Percentiles rank a stretch among this genome's conserved stretches.
Conservation (phyloP, 2,797 vertebrate species). For the Fratercula arctica region DNA sequence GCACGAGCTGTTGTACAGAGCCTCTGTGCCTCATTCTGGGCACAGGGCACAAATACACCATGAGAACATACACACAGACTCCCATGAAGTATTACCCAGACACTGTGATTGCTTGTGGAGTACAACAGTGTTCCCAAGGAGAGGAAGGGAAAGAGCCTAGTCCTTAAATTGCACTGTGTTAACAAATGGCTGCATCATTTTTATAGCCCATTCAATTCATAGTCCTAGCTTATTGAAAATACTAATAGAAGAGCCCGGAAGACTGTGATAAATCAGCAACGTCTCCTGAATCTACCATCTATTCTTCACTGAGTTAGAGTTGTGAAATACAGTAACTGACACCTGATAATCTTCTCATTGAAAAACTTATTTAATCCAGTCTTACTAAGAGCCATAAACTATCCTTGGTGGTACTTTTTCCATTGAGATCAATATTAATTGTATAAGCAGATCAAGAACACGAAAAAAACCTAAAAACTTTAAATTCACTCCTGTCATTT, state of each 20-base stretch:
- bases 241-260: neutral
- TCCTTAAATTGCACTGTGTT: neutral
- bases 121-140: neutral
- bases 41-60: neutral
- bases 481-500: neutral
- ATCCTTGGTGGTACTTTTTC: neutral
- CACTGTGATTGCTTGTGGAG: neutral
- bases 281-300: neutral
- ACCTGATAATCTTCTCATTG: neutral
- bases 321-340: conserved; percentile 4
- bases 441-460: neutral
- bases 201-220: neutral
- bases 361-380: neutral
- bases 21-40: neutral
- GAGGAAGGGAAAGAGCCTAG: neutral
- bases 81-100: neutral
- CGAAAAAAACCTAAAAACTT: neutral
- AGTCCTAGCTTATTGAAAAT: neutral
- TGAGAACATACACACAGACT: neutral
- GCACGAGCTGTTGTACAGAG: neutral
- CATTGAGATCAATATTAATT: neutral
- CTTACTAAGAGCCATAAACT: neutral
- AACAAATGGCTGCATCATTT: neutral
- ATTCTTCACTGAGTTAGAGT: neutral
- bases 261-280: neutral